Base-by-base conservation (phyloP, 2,888 invertebrate genomes). In the Eledona agricola region DNA sequence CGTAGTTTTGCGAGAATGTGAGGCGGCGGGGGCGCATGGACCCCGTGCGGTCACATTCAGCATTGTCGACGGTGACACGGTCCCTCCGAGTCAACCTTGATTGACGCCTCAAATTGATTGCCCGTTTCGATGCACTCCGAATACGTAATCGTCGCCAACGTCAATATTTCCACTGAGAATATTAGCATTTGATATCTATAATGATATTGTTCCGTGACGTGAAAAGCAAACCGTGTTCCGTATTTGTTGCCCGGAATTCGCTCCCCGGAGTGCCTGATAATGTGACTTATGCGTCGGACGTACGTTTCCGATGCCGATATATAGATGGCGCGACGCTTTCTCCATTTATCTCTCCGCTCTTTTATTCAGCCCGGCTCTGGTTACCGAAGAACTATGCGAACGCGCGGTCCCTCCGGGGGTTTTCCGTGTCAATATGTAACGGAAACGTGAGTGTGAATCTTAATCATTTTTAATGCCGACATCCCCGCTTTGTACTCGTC, bases 111-210 rank as follows among this genome's bases (percentile, higher is more conserved):
- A 64, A 66, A 66, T 66, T 63, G 63, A 63, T 63, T 65, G 65
- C 59, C 60, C 57, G 62, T 57, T 61, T 60, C 59, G 59, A 66
- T 66, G 66, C 63, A 60, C 51, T 56, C 50, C 52, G 68, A 69
- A 69, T 69, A 63, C 64, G 58, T 66, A 69, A 69, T 66, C 59
- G 57, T 29, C 49, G 47, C 31, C 51, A 55, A 50, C 52, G 59
- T 60, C 62, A 61, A 63, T 63, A 65, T 66, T 67, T 66, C 65
- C 67, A 64, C 58, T 58, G 66, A 62, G 66, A 64, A 67, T 70
- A 69, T 71, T 70, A 69, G 63, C 67, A 67, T 70, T 63, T 66
- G 64, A 71, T 70, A 70, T 67, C 67, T 67, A 62, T 69, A 70
- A 71, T 70, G 67, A 69, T 66, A 69, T 70, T 66, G 66, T 64